Evolutionary conservation across 2,888 invertebrate species (phyloP), one percentile per base, ranked within the genome.

Genomic region (Acanthococcus lagerstroemiae): DNA sequence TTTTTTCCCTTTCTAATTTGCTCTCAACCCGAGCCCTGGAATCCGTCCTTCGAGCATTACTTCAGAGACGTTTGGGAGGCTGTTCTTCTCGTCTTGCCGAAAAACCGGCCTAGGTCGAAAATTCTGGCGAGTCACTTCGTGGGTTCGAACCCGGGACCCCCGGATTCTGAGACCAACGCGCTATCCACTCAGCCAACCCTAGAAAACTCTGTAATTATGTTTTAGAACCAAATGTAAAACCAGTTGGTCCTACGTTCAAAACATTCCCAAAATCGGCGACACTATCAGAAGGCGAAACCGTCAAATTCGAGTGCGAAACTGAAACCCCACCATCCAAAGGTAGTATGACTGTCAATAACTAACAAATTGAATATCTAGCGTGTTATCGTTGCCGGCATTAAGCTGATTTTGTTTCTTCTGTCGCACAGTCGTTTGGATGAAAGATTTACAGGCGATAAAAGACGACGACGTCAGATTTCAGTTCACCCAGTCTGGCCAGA

Each of bases 221-320:
- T 73, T 17, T 72, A 83, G 93, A 93, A 71, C 89, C 93, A 46
- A 92, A 90, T 68, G 94, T 95, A 78, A 83, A 87, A 72, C 82
- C 86, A 61, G 84, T 87, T 75, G 84, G 86, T 75, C 93, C 94
- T 71, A 84, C 84, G 75, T 94, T 91, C 83, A 82, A 82, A 75
- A 86, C 85, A 81, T 95, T 90, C 86, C 95, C 95, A 69, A 82
- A 83, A 74, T 95, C 95, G 72, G 83, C 85, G 75, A 93, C 91
- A 71, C 83, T 90, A 72, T 82, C 84, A 73, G 84, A 87, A 76
- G 86, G 87, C 71, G 90, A 91, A 78, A 83, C 85, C 37, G 87
- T 86, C 69, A 83, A 83, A 71, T 92, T 93, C 79, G 84, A 81
- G 74, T 86, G 90, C 75, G 88, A 88, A 78, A 82, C 87, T 74